phyloP scores from a whole-genome alignment of 2,888 invertebrate genomes.

The Ormyrus labotus region DNA sequence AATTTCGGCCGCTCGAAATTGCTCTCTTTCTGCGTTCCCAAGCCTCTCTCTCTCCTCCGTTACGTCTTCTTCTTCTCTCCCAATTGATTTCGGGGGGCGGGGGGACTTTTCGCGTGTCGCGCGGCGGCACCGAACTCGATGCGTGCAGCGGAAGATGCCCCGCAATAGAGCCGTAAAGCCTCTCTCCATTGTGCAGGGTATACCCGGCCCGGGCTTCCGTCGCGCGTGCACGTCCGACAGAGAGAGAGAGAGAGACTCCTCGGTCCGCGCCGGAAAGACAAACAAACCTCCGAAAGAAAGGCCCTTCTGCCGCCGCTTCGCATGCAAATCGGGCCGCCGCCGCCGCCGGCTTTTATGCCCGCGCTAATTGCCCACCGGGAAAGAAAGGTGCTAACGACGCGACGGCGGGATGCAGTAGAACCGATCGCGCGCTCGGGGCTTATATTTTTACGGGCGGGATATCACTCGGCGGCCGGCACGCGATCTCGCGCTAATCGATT shows the following conservation, averaged over 20 bases:
- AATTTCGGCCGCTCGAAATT: neutral
- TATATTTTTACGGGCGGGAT: too few relatives aligned
- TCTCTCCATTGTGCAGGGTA: constrained; percentile 19
- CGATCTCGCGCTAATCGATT: too few relatives aligned
- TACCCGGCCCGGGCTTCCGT: constrained; percentile 2
- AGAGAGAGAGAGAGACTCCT: too few relatives aligned
- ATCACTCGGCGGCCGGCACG: too few relatives aligned
- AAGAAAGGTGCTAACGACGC: neutral
- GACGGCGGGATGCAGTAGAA: neutral
- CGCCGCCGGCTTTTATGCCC: constrained; percentile 63
- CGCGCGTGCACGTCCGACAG: neutral
- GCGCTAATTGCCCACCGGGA: constrained; percentile 70
- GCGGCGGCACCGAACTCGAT: neutral
- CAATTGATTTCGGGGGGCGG: constrained; percentile 18
- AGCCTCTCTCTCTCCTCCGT: constrained; percentile 7
- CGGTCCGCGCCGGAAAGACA: neutral
- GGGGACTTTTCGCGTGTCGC: constrained; percentile 4
- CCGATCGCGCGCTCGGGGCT: too few relatives aligned
- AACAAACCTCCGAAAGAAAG: neutral
- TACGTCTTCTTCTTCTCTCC: constrained; percentile 7
- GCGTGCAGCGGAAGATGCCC: constrained; percentile 24
- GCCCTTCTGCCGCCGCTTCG: constrained; percentile 58
- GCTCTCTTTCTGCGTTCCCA: constrained; percentile 3
- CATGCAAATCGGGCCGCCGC: constrained; percentile 63
- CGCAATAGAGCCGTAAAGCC: constrained; percentile 48